Conservation (phyloP, 1,140 invertebrate species). For the Trichonephila inaurata region DNA sequence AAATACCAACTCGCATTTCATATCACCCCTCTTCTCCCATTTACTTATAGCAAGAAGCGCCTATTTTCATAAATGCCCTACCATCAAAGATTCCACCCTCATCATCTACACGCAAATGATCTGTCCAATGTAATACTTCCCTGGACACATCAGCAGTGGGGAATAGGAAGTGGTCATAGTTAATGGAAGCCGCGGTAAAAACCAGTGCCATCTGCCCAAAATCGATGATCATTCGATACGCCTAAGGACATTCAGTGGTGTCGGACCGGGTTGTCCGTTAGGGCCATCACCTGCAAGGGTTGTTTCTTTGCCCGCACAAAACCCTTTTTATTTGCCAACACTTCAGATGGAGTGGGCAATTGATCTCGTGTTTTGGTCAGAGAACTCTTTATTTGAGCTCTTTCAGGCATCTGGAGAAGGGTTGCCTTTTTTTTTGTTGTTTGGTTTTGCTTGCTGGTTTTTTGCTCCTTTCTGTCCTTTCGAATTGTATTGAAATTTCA, state of each 20-base stretch:
- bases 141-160: not conserved
- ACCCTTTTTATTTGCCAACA: conserved; percentile 60
- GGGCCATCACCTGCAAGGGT: conserved; percentile 47
- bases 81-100: no score
- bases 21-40: no score
- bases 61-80: no score
- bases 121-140: not conserved
- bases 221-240: conserved; percentile 68
- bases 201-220: conserved; percentile 32
- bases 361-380: conserved; percentile 59
- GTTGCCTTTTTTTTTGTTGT: not conserved
- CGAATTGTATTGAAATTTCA: no score
- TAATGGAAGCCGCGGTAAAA: not conserved
- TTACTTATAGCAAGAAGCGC: no score
- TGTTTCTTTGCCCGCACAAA: conserved; percentile 33
- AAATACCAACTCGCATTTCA: no score
- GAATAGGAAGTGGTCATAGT: not conserved
- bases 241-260: conserved; percentile 19
- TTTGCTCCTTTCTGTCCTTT: no score
- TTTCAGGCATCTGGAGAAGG: not conserved
- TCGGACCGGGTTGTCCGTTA: conserved; percentile 41
- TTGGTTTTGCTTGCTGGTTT: not conserved
- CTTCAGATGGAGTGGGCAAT: conserved; percentile 62
- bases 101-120: not conserved
- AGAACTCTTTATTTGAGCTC: conserved; percentile 42